Evolutionary conservation across 1,140 invertebrate species (phyloP).

Genomic region (Callitettix versicolor): DNA sequence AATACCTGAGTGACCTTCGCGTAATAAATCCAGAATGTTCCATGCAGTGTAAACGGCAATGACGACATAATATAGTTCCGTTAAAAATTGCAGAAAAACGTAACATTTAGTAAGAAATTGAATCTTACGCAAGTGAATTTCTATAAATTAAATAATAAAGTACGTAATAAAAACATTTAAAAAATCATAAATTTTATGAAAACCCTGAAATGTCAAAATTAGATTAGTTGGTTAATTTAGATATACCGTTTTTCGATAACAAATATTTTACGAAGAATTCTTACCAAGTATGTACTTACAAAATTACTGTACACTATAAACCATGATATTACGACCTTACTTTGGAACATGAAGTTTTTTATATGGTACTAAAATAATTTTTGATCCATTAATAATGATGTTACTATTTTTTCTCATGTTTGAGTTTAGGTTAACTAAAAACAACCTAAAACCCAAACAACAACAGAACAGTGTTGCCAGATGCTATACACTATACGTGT

Average conservation of each 20-base stretch:
- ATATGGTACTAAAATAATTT: conserved; percentile 59
- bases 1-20: too few relatives aligned
- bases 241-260: conserved; percentile 9
- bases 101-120: too few relatives aligned
- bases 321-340: conserved; percentile 34
- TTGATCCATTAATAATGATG: conserved; percentile 45
- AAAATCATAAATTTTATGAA: not conserved
- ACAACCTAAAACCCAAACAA: too few relatives aligned
- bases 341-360: conserved; percentile 53
- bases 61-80: too few relatives aligned
- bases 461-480: too few relatives aligned
- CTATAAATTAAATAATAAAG: not conserved
- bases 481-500: too few relatives aligned
- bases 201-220: not conserved
- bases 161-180: not conserved
- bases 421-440: too few relatives aligned
- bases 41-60: too few relatives aligned
- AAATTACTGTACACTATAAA: conserved; percentile 5
- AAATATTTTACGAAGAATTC: not conserved
- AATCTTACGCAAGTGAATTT: too few relatives aligned
- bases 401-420: conserved; percentile 46
- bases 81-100: too few relatives aligned
- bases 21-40: too few relatives aligned
- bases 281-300: conserved; percentile 5
- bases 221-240: not conserved